phyloP scores from a whole-genome alignment of 2,797 vertebrate species.

The Chlorospingus flavigularis region DNA sequence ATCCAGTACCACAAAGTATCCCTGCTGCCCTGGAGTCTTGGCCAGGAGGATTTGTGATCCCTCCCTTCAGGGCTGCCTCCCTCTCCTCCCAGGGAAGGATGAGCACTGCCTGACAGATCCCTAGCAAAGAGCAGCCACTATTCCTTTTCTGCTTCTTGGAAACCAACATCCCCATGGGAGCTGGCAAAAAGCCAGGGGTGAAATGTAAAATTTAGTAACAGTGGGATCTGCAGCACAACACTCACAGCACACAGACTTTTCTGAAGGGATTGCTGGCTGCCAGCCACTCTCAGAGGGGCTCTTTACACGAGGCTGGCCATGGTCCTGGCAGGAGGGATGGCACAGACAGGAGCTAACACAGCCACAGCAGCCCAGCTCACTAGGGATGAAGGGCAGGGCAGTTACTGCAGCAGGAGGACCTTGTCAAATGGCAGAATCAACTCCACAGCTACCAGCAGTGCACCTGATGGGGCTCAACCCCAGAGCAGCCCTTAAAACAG shows the following conservation, averaged over 20 bases:
- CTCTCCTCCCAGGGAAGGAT: neutral
- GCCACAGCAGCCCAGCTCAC: neutral
- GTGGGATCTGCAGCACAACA: neutral
- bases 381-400: neutral
- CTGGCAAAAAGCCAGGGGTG: neutral
- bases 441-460: neutral
- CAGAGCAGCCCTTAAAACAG: neutral
- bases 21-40: neutral
- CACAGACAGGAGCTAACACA: neutral
- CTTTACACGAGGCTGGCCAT: neutral
- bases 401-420: neutral
- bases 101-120: neutral
- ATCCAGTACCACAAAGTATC: neutral
- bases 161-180: neutral
- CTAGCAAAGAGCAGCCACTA: neutral
- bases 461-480: neutral
- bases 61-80: neutral
- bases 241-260: neutral
- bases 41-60: neutral
- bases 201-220: conserved; percentile 28
- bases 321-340: neutral
- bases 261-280: conserved; percentile 19
- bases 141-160: neutral
- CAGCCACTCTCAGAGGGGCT: conserved; percentile 7
- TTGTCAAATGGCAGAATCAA: neutral